phyloP scores from a whole-genome alignment of 2,888 invertebrate species.

The Myopa tessellatipennis region DNA sequence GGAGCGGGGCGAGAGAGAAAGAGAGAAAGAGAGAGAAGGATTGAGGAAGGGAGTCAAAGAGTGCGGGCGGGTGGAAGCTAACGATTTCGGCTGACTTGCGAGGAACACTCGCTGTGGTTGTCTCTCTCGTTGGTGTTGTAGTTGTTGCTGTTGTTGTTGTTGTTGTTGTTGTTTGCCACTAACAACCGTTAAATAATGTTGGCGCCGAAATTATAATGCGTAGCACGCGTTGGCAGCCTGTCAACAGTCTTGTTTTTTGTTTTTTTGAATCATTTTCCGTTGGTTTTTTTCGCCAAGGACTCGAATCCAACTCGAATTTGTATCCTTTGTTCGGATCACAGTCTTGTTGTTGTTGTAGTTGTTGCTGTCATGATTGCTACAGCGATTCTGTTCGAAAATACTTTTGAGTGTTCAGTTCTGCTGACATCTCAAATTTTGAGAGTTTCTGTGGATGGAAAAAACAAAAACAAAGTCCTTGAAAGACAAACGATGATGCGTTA shows the following conservation, averaged over 20 bases:
- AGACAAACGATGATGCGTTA: no score
- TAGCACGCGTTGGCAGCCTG: conserved; percentile 17
- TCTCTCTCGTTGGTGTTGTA: conserved; percentile 1
- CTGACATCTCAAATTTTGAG: neutral
- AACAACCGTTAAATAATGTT: conserved; percentile 33
- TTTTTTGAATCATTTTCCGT: neutral
- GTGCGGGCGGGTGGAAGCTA: neutral
- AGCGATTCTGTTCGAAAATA: neutral
- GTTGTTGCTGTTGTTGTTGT: conserved; percentile 11
- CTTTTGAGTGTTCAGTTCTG: neutral
- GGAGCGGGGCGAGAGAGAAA: neutral
- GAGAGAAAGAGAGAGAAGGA: no score
- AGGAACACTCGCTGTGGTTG: neutral
- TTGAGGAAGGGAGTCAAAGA: neutral
- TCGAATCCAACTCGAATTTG: neutral
- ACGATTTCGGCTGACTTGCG: neutral
- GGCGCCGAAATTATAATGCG: conserved; percentile 22
- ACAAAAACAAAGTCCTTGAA: neutral
- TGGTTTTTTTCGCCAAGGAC: conserved; percentile 14
- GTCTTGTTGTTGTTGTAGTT: neutral
- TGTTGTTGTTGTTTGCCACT: conserved; percentile 14
- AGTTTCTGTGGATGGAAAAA: neutral
- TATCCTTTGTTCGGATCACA: conserved; percentile 12
- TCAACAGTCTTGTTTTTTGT: conserved; percentile 9
- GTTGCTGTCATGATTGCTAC: neutral